Conservation (phyloP, 2,888 invertebrate species). For the Pasiphila rectangulata region DNA sequence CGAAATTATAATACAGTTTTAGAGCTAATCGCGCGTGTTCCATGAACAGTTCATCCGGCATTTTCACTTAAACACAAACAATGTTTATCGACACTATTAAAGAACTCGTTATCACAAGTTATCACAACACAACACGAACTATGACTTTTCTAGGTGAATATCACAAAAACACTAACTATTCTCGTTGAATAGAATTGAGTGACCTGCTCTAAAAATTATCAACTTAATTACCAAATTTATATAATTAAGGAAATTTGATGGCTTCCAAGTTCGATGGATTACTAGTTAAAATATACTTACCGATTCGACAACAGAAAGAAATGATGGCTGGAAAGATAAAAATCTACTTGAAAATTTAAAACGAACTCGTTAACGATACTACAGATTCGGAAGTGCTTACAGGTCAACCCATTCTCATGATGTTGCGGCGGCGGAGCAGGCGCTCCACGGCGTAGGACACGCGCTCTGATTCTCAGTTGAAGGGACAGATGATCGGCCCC, state of each 20-base stretch:
- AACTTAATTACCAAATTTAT: background rate
- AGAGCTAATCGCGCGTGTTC: slow-evolving; percentile 71
- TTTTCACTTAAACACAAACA: slow-evolving; percentile 53
- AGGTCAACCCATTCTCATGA: slow-evolving; percentile 76
- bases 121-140: slow-evolving; percentile 44
- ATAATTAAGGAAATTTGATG: background rate
- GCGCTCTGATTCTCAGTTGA: slow-evolving; percentile 76
- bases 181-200: slow-evolving; percentile 12
- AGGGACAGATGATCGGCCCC: slow-evolving; percentile 83
- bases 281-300: too few relatives aligned
- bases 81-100: slow-evolving; percentile 47
- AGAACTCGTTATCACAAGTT: slow-evolving; percentile 67
- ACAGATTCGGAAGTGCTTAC: slow-evolving; percentile 13
- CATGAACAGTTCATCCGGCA: slow-evolving; percentile 61
- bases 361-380: too few relatives aligned
- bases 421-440: slow-evolving; percentile 72
- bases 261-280: too few relatives aligned
- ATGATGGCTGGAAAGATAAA: background rate
- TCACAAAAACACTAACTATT: slow-evolving; percentile 27
- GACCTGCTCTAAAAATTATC: slow-evolving; percentile 8
- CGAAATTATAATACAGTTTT: slow-evolving; percentile 43
- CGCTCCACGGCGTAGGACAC: slow-evolving; percentile 80
- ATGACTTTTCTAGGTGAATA: slow-evolving; percentile 30
- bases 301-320: too few relatives aligned
- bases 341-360: background rate